Conservation (phyloP, 1,140 invertebrate species). For the Drosophila watanabei region DNA sequence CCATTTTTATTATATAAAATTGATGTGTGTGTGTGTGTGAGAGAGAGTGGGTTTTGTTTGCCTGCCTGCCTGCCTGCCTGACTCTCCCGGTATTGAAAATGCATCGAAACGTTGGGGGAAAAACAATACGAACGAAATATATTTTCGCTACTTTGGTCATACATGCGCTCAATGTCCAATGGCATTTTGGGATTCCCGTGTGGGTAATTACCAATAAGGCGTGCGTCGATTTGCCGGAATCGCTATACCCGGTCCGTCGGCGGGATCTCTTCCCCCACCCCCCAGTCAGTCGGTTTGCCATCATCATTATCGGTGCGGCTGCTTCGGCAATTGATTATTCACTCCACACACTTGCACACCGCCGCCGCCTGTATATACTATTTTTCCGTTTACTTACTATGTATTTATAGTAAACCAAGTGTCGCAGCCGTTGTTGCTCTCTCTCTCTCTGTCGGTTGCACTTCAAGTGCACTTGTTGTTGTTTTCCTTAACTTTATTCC, state of each 20-base stretch:
- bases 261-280: neutral
- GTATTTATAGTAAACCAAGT: slow-evolving; percentile 4
- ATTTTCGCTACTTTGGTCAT: slow-evolving; percentile 35
- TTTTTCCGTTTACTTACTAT: slow-evolving; percentile 1
- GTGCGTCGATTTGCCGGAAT: slow-evolving; percentile 37
- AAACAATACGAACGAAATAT: slow-evolving; percentile 52
- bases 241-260: slow-evolving; percentile 4
- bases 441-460: slow-evolving; percentile 27
- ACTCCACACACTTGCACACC: slow-evolving; percentile 50
- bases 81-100: slow-evolving; percentile 30
- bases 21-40: neutral
- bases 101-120: slow-evolving; percentile 36
- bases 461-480: slow-evolving; percentile 28
- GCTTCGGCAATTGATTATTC: slow-evolving; percentile 76
- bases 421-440: slow-evolving; percentile 31
- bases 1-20: slow-evolving; percentile 66
- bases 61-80: too few relatives aligned
- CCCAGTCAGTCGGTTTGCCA: slow-evolving; percentile 33
- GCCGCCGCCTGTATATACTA: slow-evolving; percentile 5
- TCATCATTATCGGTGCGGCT: slow-evolving; percentile 32
- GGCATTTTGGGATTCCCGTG: slow-evolving; percentile 77
- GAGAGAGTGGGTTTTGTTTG: neutral
- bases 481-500: slow-evolving; percentile 1
- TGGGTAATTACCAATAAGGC: slow-evolving; percentile 74
- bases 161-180: slow-evolving; percentile 45